Evolutionary conservation across 2,797 vertebrate species (phyloP).

Genomic region (Fistularia tabacaria): DNA sequence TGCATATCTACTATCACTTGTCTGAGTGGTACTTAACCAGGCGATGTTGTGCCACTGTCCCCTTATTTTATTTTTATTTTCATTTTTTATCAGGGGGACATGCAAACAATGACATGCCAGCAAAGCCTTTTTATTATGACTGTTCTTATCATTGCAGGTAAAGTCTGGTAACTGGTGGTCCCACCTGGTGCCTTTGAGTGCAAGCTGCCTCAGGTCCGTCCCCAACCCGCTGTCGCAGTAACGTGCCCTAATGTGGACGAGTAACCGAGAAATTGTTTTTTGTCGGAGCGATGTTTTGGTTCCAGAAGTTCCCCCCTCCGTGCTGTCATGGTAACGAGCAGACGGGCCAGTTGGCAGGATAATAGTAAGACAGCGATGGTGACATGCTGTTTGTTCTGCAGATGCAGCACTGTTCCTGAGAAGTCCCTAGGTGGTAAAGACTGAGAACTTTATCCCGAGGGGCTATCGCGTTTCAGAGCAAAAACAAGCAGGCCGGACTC

Average conservation of each 20-base stretch:
- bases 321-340: constrained; percentile 59
- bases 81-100: background rate
- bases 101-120: constrained; percentile 10
- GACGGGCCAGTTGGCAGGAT: constrained; percentile 54
- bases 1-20: too few relatives aligned
- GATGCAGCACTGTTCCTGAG: constrained; percentile 58
- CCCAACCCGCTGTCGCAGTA: background rate
- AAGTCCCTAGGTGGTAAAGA: constrained; percentile 53
- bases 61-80: too few relatives aligned
- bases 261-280: constrained; percentile 14
- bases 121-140: constrained; percentile 52
- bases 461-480: constrained; percentile 62
- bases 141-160: constrained; percentile 44
- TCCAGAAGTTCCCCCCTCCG: constrained; percentile 40
- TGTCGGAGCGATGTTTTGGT: constrained; percentile 35
- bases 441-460: constrained; percentile 55
- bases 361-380: constrained; percentile 43
- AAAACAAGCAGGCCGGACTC: constrained; percentile 55
- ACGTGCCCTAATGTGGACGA: background rate
- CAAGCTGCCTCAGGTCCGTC: background rate
- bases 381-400: constrained; percentile 64
- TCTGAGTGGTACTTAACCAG: background rate
- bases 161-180: constrained; percentile 38
- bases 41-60: too few relatives aligned
- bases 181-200: constrained; percentile 31